Base-by-base conservation (phyloP, 2,888 invertebrate species). In the Augiades crinisus region DNA sequence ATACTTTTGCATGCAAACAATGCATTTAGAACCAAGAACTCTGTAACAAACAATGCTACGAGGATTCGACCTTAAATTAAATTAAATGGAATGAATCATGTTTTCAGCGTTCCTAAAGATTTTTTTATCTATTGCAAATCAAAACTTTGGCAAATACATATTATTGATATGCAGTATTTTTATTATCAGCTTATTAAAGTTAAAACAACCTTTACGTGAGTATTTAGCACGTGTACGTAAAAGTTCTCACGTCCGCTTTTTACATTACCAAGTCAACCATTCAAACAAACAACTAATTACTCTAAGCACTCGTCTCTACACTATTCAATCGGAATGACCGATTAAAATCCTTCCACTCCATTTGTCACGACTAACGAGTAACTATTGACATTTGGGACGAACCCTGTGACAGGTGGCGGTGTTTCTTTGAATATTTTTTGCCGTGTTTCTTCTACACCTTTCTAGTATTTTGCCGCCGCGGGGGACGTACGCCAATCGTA, bases 281-380 rank as follows among this genome's bases (percentile, higher is more conserved):
- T 14, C 5, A 6, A 7, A 24, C 36, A 17, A 12, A 19, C 8
- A 12, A 10, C n/a, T n/a, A 17, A 37, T 16, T 38, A 19, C 19
- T 37, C 19, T 27, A 21, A 12, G 21, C 7, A 6, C 30, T 8
- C 10, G 10, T 27, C 5, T 24, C 31, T 17, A 14, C 21, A 24
- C 36, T 17, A 21, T 33, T 49, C 22, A 41, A 34, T 24, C 24
- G 33, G 31, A 40, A 21, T 38, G 21, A 10, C 40, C 8, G 40
- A 41, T 49, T 49, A 27, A 33, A 34, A 34, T 27, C 7, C 5
- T 64, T 67, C 60, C 62, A 68, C 61, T 65, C 62, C 54, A 68
- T 63, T 67, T 61, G 62, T 53, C 44, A 64, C 63, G 63, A 64
- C 51, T 63, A 67, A 65, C 68, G 60, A 58, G 51, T 57, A 59